Evolutionary conservation across 1,140 invertebrate species (phyloP).

Genomic region (Nylanderia fulva): DNA sequence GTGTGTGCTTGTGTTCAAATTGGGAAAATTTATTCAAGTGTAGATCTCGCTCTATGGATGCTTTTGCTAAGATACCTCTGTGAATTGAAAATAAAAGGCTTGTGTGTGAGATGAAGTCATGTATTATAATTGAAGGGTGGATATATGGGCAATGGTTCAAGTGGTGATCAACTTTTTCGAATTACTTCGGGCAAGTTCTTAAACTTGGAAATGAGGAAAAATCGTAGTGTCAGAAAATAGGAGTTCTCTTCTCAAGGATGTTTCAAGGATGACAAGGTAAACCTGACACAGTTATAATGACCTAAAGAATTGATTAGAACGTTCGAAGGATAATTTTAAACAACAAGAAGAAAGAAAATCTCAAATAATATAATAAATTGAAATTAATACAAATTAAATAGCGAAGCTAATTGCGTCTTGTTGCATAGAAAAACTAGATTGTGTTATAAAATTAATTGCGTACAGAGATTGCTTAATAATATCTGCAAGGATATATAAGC

Average conservation of each 20-base stretch:
- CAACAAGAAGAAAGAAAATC: not conserved
- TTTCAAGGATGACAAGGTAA: slow-evolving; percentile 3
- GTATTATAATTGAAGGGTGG: not conserved
- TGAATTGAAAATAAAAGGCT: slow-evolving; percentile 7
- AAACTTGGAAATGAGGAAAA: slow-evolving; percentile 3
- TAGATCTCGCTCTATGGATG: not conserved
- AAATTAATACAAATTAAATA: not conserved
- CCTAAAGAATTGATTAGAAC: not conserved
- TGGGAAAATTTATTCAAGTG: slow-evolving; percentile 26
- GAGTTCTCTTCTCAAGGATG: not conserved
- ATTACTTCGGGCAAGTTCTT: not conserved
- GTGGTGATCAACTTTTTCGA: not conserved
- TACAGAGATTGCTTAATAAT: not conserved
- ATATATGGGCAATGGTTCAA: not conserved
- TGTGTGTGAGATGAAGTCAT: not conserved
- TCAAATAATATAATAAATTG: not conserved
- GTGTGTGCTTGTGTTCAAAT: slow-evolving; percentile 42
- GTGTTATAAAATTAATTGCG: slow-evolving; percentile 1
- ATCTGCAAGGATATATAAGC: not conserved
- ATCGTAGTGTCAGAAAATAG: not conserved
- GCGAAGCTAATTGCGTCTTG: not conserved
- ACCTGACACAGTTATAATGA: not conserved
- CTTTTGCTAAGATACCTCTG: not conserved
- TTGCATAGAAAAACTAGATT: not conserved
- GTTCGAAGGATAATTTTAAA: not conserved